Evolutionary conservation across 2,797 vertebrate genomes (phyloP).

Genomic region (Enteromius fasciolatus): DNA sequence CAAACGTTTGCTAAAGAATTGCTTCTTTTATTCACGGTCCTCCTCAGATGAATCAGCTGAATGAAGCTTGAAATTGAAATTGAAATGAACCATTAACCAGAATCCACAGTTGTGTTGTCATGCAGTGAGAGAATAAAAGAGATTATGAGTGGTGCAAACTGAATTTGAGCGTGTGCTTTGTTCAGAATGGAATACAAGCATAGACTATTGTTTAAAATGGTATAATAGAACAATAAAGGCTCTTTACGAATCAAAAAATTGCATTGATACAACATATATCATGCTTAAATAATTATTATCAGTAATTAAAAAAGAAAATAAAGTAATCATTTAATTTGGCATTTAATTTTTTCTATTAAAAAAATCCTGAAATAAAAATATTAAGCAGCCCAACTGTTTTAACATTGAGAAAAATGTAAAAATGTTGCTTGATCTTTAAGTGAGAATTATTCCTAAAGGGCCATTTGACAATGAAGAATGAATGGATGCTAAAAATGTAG

Average conservation of each 20-base stretch:
- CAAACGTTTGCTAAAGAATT: neutral
- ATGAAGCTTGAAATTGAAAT: slow-evolving; percentile 33
- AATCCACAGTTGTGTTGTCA: slow-evolving; percentile 7
- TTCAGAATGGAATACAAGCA: neutral
- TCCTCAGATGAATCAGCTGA: neutral
- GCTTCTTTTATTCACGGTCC: slow-evolving; percentile 19
- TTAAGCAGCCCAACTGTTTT: neutral
- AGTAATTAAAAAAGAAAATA: neutral
- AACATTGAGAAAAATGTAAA: neutral
- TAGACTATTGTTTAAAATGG: neutral
- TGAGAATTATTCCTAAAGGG: neutral
- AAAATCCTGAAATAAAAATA: neutral
- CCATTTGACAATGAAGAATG: neutral
- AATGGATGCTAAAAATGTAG: neutral
- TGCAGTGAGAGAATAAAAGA: neutral
- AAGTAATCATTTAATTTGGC: neutral
- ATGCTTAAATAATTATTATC: neutral
- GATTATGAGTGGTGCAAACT: neutral
- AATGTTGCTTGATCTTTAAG: neutral
- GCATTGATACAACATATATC: neutral
- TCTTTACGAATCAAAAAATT: neutral
- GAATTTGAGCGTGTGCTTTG: slow-evolving; percentile 17
- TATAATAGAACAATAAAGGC: neutral
- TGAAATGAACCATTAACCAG: slow-evolving; percentile 9
- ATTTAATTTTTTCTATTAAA: neutral